A percentile compares a stretch with the other conserved stretches of the same genome.
Evolutionary conservation across 1,140 invertebrate genomes (phyloP).

Genomic region (Triops cancriformis): DNA sequence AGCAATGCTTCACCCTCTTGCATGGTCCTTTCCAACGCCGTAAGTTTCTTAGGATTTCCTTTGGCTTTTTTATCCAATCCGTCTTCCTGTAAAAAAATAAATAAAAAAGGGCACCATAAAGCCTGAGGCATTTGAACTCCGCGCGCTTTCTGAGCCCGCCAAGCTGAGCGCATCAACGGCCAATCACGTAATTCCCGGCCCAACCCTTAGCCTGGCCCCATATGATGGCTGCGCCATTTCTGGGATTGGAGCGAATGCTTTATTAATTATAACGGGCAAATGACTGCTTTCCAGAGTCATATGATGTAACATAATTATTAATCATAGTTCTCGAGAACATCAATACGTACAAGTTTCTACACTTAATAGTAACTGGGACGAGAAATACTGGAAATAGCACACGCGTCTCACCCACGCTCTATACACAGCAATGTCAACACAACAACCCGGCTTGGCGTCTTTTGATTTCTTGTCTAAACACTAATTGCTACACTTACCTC

Average conservation of each 20-base stretch:
- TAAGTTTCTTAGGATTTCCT: slow-evolving; percentile 38
- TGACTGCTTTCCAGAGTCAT: neutral
- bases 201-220: neutral
- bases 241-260: neutral
- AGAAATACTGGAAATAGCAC: neutral
- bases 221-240: neutral
- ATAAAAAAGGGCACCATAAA: neutral
- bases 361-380: neutral
- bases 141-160: neutral
- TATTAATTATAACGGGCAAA: neutral
- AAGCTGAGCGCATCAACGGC: neutral
- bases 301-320: neutral
- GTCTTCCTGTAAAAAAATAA: slow-evolving; percentile 19
- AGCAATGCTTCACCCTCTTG: slow-evolving; percentile 44
- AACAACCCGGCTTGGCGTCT: slow-evolving; percentile 2
- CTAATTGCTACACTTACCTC: neutral
- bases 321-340: neutral
- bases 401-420: neutral
- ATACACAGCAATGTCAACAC: slow-evolving; percentile 4
- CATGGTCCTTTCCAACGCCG: slow-evolving; percentile 43
- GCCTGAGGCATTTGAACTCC: neutral
- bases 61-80: slow-evolving; percentile 18
- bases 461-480: neutral
- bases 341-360: too few relatives aligned
- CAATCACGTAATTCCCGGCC: neutral